Evolutionary conservation across 1,140 invertebrate genomes (phyloP).

Genomic region (Lucilia cuprina): DNA sequence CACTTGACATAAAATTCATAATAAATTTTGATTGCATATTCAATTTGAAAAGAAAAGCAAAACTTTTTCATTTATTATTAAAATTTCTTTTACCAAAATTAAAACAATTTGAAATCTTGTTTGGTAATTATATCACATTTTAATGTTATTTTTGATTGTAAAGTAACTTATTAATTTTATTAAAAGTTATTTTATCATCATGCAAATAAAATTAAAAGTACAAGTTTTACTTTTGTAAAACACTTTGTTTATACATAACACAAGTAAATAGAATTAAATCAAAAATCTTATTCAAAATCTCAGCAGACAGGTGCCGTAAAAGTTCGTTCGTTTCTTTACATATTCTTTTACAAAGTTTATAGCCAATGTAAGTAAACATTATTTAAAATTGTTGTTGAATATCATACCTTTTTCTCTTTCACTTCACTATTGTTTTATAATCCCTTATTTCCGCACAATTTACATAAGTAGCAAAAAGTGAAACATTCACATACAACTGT

Average conservation of each 20-base stretch:
- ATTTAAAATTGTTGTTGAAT: background rate
- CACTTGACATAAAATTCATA: too few species aligned
- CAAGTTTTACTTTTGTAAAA: background rate
- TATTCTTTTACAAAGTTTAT: background rate
- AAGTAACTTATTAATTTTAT: conserved; percentile 10
- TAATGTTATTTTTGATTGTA: background rate
- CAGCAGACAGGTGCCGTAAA: conserved; percentile 8
- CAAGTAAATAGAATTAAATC: background rate
- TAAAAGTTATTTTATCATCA: background rate
- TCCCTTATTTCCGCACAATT: conserved; percentile 10
- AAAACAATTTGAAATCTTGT: too few species aligned
- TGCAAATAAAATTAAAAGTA: background rate
- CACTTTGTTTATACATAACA: background rate
- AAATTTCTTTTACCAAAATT: too few species aligned
- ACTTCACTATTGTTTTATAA: background rate
- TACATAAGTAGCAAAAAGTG: background rate
- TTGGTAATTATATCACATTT: too few species aligned
- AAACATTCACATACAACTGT: background rate
- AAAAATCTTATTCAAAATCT: background rate
- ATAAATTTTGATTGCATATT: too few species aligned
- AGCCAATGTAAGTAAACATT: background rate
- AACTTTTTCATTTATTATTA: too few species aligned
- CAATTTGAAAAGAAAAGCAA: too few species aligned
- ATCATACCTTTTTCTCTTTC: background rate
- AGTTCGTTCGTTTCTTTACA: background rate